A percentile compares a stretch with the other conserved stretches of the same genome.
Conservation (phyloP, 2,797 vertebrate genomes). For the Synanceia verrucosa region DNA sequence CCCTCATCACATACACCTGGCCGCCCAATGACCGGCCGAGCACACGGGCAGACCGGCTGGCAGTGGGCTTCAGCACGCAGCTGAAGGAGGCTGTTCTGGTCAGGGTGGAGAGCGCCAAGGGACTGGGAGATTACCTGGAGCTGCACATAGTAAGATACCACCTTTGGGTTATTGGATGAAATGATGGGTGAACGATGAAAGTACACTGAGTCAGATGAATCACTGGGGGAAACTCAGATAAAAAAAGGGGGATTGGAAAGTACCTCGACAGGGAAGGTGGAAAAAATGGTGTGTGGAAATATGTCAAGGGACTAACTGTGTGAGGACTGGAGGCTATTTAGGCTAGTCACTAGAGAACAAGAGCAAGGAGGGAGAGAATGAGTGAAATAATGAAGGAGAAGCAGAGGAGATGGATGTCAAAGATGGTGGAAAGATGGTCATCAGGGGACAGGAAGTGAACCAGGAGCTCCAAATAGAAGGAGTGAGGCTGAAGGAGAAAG, state of each 20-base stretch:
- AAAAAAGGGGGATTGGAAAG: not conserved
- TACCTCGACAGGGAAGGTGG: not conserved
- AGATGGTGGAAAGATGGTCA: not conserved
- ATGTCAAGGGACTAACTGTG: not conserved
- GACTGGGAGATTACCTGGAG: constrained; percentile 93
- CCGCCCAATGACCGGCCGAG: constrained; percentile 96
- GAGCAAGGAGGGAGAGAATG: not conserved
- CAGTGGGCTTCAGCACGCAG: constrained; percentile 96
- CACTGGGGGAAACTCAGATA: not conserved
- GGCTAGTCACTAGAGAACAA: not conserved
- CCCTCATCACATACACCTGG: constrained; percentile 96
- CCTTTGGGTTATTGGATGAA: not conserved
- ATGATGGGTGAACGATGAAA: not conserved
- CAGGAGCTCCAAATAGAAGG: not conserved
- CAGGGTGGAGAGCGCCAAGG: constrained; percentile 94
- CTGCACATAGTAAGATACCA: constrained; percentile 91
- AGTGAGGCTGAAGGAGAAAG: not conserved
- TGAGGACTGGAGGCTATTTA: not conserved
- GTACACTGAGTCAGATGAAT: not conserved
- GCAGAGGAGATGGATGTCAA: not conserved
- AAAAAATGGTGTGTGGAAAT: not conserved
- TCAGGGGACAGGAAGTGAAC: not conserved
- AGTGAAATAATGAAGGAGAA: not conserved
- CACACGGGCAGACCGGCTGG: constrained; percentile 95
- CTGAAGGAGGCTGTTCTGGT: constrained; percentile 93